A percentile compares a stretch with the other conserved stretches of the same genome.
These are phyloP conservation scores for Hyposmocoma kahamanoa DNA, from an alignment of 1,140 invertebrate genomes.

Conservation along the genomic window DNA sequence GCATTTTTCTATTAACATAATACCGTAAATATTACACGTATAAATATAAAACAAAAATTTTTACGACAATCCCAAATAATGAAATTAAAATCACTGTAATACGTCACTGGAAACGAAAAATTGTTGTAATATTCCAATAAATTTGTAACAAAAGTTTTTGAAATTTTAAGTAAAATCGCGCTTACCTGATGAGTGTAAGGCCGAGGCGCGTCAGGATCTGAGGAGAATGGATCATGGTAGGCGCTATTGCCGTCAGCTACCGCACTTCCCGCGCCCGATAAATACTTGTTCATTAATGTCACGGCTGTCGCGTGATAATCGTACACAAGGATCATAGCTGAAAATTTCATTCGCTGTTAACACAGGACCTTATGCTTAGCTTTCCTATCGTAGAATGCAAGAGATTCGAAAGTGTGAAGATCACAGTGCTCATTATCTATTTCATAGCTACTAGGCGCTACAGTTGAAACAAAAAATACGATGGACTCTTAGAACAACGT, in stretches of 20 bases:
- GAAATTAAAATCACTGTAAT: background rate
- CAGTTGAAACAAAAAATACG: no score
- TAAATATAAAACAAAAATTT: background rate
- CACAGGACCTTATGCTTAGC: no score
- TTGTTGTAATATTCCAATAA: background rate
- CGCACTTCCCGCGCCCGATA: slow-evolving; percentile 29
- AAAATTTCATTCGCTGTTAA: no score
- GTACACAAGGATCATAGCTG: slow-evolving; percentile 96
- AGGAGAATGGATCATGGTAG: slow-evolving; percentile 83
- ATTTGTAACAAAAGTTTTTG: background rate
- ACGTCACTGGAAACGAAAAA: no score
- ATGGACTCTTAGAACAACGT: no score
- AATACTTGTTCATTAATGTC: slow-evolving; percentile 89
- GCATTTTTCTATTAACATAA: slow-evolving; percentile 79
- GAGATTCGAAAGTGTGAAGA: no score
- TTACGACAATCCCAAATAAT: background rate
- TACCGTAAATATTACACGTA: background rate
- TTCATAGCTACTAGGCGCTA: no score
- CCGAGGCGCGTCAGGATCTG: slow-evolving; percentile 86
- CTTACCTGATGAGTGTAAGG: slow-evolving; percentile 91
- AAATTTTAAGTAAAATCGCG: slow-evolving; percentile 78
- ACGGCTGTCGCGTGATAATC: slow-evolving; percentile 95
- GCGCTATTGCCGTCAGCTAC: slow-evolving; percentile 24
- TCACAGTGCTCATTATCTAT: no score
- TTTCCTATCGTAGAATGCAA: no score